Evolutionary conservation across 2,797 vertebrate species (phyloP).

Genomic region (Smutsia temminckii): DNA sequence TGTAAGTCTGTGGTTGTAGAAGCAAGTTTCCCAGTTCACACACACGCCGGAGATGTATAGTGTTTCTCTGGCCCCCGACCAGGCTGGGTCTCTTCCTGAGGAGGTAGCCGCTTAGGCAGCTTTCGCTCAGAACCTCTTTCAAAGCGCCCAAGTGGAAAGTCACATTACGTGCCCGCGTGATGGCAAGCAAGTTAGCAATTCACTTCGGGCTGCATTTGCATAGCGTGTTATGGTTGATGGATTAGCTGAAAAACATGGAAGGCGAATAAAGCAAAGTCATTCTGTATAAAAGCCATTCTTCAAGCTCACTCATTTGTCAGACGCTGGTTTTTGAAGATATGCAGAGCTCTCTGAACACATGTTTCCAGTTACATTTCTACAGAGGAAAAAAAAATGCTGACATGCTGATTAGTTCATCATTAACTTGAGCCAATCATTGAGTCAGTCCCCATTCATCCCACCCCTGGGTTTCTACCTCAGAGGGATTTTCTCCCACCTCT

Average conservation of each 20-base stretch:
- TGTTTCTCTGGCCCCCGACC: not conserved
- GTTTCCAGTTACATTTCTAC: not conserved
- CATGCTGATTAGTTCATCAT: not conserved
- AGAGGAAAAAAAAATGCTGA: not conserved
- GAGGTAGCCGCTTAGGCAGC: not conserved
- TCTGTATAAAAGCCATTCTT: slow-evolving; percentile 21
- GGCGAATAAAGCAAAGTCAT: slow-evolving; percentile 68
- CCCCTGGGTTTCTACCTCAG: not conserved
- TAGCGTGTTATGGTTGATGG: slow-evolving; percentile 45
- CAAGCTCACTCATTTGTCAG: slow-evolving; percentile 35
- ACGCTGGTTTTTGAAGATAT: slow-evolving; percentile 18
- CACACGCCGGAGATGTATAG: too few relatives aligned
- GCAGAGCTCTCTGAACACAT: slow-evolving; percentile 35
- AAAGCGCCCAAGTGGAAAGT: not conserved
- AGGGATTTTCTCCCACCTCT: not conserved
- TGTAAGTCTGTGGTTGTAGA: not conserved
- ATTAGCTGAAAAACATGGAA: slow-evolving; percentile 60
- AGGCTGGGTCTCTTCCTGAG: not conserved
- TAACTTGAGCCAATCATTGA: not conserved
- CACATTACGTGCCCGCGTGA: not conserved
- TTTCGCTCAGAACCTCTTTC: not conserved
- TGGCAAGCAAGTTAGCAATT: not conserved
- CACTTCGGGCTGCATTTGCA: slow-evolving; percentile 5
- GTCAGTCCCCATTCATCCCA: not conserved
- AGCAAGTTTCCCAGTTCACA: not conserved